phyloP scores from a whole-genome alignment of 2,888 invertebrate genomes.

The Tetranychus truncatus region DNA sequence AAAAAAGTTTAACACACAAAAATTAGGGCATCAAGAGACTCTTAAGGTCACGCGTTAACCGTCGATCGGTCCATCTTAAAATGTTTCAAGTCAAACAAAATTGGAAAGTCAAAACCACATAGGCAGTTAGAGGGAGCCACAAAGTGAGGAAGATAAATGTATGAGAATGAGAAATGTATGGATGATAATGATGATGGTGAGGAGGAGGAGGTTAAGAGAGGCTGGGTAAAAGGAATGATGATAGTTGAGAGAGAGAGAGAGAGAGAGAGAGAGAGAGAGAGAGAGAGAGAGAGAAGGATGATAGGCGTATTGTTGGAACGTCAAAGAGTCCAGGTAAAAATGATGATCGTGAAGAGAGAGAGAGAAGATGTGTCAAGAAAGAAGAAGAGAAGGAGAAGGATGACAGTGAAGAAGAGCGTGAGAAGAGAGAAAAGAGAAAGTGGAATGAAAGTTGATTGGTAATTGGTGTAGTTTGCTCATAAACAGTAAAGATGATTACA shows the following conservation, averaged over 20 bases:
- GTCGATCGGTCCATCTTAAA: not conserved
- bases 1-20: not conserved
- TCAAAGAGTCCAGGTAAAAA: not conserved
- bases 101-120: not conserved
- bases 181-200: not conserved
- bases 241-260: conserved; percentile 7
- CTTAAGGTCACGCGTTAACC: not conserved
- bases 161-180: not conserved
- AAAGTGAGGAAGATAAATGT: not conserved
- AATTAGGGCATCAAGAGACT: not conserved
- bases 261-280: conserved; percentile 7
- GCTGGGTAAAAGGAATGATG: not conserved
- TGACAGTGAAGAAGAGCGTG: not conserved
- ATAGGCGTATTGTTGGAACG: not conserved
- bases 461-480: conserved; percentile 3
- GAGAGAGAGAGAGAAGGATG: conserved; percentile 9
- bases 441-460: not conserved
- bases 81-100: not conserved
- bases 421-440: not conserved
- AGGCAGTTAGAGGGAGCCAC: not conserved
- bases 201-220: not conserved
- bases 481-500: conserved; percentile 4
- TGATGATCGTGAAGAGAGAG: conserved; percentile 9
- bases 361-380: conserved; percentile 4
- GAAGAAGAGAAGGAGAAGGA: not conserved